Evolutionary conservation across 2,797 vertebrate genomes (phyloP), one percentile per base, ranked within the genome.

Genomic region (Thalassophryne amazonica): DNA sequence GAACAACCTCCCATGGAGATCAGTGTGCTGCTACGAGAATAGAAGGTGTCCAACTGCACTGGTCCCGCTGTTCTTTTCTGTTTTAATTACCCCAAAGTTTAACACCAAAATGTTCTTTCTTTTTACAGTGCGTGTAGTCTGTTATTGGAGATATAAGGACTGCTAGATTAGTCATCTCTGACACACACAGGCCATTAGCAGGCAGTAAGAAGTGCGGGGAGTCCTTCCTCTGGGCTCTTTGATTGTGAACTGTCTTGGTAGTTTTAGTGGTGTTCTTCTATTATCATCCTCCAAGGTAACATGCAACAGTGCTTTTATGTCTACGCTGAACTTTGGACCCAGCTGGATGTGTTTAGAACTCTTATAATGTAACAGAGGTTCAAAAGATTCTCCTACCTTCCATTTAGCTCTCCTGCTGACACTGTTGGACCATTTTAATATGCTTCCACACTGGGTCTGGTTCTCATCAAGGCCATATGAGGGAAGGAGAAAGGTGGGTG

Each of bases 271-370:
- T 55, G 68, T 78, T 84, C 61, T 59, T 80, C 88, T 87, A 88
- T 90, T 90, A 92, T 90, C 88, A 88, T 91, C 76, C 80, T 84
- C 80, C 67, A 73, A 87, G 88, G 81, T 86, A 90, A 89, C 86
- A 76, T 81, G 86, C 87, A 77, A 84, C 59, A 66, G 58, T 54
- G 84, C 83, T 89, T 89, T 91, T 85, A 91, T 91, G 89, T 89
- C 86, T 85, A 85, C 68, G 76, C 72, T 90, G 82, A 92, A 90
- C 88, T 92, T 89, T 91, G 86, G 85, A 89, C 85, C 78, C 87
- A 92, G 88, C 87, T 93, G 89, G 85, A 89, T 92, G 88, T 91
- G 88, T 91, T 93, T 92, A 92, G 86, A 88, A 83, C 73, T 81
- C 88, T 90, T 92, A 91, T 92, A 93, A 89, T 88, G 79, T 90